Evolutionary conservation across 2,797 vertebrate genomes (phyloP).

Genomic region (Apogon hyalosoma): DNA sequence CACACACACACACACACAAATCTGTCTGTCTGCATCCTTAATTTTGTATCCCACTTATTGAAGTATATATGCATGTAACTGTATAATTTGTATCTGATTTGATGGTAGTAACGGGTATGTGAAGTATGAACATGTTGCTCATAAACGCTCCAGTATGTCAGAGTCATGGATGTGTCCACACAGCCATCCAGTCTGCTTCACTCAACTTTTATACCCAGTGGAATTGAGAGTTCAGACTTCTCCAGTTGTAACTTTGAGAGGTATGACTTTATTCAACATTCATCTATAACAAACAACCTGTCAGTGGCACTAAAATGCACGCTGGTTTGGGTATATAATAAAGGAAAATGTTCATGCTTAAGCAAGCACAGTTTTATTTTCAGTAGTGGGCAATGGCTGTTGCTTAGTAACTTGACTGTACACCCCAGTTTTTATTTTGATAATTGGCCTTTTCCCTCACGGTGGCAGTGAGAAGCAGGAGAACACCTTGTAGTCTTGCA

Average conservation of each 20-base stretch:
- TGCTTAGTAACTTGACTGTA: conserved; percentile 34
- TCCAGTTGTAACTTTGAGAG: not conserved
- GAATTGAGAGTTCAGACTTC: too few species aligned
- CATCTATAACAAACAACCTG: not conserved
- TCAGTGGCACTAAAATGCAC: not conserved
- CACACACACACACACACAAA: too few species aligned
- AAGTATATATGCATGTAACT: not conserved
- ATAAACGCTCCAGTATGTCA: not conserved
- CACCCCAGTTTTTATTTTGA: not conserved
- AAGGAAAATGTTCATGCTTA: not conserved
- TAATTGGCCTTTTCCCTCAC: conserved; percentile 15
- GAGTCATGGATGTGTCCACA: not conserved
- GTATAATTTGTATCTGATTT: not conserved
- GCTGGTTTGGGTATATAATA: not conserved
- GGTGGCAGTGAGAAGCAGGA: not conserved
- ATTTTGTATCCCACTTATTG: too few species aligned
- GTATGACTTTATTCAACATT: not conserved
- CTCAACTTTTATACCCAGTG: not conserved
- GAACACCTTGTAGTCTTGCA: not conserved
- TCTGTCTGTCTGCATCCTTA: too few species aligned
- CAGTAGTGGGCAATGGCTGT: not conserved
- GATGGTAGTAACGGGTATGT: not conserved
- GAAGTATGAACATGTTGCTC: not conserved
- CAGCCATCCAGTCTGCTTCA: not conserved
- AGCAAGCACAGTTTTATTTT: not conserved